A percentile compares a stretch with the other conserved stretches of the same genome.
Evolutionary conservation across 1,140 invertebrate genomes (phyloP).

Genomic region (Pseudomyrmex pallidus): DNA sequence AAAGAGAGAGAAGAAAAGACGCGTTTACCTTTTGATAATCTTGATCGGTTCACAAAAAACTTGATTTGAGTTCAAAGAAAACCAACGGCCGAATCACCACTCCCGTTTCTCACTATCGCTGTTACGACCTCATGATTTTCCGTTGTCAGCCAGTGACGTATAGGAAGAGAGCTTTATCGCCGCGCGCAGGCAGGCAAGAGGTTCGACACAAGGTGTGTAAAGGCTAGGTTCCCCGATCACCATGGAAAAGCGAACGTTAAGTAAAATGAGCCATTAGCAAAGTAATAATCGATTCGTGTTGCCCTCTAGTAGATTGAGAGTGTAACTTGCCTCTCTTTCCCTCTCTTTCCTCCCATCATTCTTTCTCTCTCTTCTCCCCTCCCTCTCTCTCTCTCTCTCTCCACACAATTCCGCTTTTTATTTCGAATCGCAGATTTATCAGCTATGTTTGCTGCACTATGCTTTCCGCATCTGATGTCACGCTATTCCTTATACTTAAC

Average conservation of each 20-base stretch:
- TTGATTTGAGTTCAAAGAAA: conserved; percentile 1
- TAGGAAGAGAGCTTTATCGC: conserved; percentile 1
- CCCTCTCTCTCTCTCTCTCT: conserved; percentile 5
- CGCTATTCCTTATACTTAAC: not conserved
- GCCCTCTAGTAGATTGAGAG: conserved; percentile 64
- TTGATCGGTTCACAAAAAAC: conserved; percentile 29
- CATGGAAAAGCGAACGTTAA: conserved; percentile 66
- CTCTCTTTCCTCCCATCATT: conserved; percentile 2
- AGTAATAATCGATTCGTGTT: conserved; percentile 71
- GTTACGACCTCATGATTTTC: conserved; percentile 35
- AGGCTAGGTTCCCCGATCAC: conserved; percentile 22
- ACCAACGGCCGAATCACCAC: not conserved
- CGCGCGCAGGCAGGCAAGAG: not conserved
- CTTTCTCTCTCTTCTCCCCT: conserved; percentile 3
- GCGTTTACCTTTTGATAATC: conserved; percentile 65
- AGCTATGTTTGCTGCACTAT: not conserved
- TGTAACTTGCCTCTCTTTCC: conserved; percentile 42
- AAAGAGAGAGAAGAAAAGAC: conserved; percentile 1
- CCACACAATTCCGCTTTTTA: conserved; percentile 8
- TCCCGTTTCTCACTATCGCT: not conserved
- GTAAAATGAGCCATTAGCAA: conserved; percentile 70
- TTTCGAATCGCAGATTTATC: conserved; percentile 15
- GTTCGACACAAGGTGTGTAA: conserved; percentile 19
- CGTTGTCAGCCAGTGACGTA: conserved; percentile 28
- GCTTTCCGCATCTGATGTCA: not conserved